A percentile compares a stretch with the other conserved stretches of the same genome.
Conservation (phyloP, 2,888 invertebrate species). For the Rhagium mordax region DNA sequence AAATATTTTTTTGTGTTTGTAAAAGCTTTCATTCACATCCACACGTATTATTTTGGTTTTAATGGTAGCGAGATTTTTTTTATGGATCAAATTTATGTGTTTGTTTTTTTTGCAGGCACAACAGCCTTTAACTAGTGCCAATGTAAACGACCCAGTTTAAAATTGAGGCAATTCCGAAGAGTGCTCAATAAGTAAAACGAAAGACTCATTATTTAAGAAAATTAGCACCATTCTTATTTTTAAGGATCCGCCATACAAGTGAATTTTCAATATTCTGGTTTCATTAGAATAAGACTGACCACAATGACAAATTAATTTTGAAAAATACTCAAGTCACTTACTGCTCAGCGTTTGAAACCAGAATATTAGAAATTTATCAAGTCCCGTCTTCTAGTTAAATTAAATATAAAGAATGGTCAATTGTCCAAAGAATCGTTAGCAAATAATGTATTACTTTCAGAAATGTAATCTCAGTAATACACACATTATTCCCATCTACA, state of each 20-base stretch:
- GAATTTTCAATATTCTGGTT: constrained; percentile 28
- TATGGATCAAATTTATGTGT: not conserved
- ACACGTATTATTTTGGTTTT: not conserved
- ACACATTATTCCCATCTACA: not conserved
- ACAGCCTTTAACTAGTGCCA: constrained; percentile 86
- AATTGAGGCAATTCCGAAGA: constrained; percentile 46
- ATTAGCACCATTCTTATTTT: constrained; percentile 15
- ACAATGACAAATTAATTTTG: constrained; percentile 30
- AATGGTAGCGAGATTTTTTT: not conserved
- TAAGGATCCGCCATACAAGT: constrained; percentile 1
- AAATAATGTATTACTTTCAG: constrained; percentile 36
- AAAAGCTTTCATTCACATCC: not conserved
- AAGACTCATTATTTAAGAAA: constrained; percentile 21
- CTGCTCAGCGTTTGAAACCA: constrained; percentile 2
- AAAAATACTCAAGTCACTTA: constrained; percentile 22
- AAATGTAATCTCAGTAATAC: not conserved
- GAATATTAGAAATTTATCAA: not conserved
- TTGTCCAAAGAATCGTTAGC: constrained; percentile 51
- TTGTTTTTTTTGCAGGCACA: constrained; percentile 78
- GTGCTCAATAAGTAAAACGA: constrained; percentile 29
- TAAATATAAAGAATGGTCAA: constrained; percentile 43
- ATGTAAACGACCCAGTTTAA: constrained; percentile 86
- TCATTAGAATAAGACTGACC: constrained; percentile 30
- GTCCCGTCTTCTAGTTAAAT: constrained; percentile 2
- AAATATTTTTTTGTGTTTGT: not conserved